Evolutionary conservation across 2,888 invertebrate species (phyloP).

Genomic region (Rhagonycha fulva): DNA sequence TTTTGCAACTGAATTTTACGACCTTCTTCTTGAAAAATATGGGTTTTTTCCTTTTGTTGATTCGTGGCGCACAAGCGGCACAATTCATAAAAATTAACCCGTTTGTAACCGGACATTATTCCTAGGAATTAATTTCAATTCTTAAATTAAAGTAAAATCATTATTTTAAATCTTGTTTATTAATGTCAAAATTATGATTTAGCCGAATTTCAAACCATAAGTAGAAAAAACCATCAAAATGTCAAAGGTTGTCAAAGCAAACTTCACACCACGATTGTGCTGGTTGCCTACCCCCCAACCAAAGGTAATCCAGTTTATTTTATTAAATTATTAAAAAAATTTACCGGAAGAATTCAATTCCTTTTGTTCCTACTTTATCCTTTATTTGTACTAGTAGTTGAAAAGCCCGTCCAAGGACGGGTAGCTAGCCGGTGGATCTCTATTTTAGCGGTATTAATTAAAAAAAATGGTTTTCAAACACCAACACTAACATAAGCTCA

Average conservation of each 20-base stretch:
- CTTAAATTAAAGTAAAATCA: background rate
- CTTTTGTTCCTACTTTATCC: no score
- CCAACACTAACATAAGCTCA: no score
- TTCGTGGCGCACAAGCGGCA: constrained; percentile 72
- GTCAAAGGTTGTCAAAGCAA: background rate
- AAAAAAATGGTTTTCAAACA: no score
- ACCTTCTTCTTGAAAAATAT: constrained; percentile 70
- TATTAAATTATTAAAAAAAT: no score
- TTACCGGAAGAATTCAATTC: no score
- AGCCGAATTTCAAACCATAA: background rate
- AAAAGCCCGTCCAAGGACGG: no score
- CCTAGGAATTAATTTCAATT: background rate
- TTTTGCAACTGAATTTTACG: constrained; percentile 65
- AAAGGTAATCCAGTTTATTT: no score
- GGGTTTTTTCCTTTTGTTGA: constrained; percentile 66
- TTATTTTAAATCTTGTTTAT: background rate
- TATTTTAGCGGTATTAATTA: no score
- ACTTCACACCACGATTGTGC: background rate
- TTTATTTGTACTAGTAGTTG: no score
- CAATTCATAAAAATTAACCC: constrained; percentile 72
- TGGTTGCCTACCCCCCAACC: background rate
- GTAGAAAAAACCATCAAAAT: background rate
- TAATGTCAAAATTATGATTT: background rate
- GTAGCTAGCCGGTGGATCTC: no score
- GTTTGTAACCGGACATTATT: constrained; percentile 68